Evolutionary conservation across 2,113 vertebrate species (phyloP).

Genomic region (Myrmophylax atrothorax): DNA sequence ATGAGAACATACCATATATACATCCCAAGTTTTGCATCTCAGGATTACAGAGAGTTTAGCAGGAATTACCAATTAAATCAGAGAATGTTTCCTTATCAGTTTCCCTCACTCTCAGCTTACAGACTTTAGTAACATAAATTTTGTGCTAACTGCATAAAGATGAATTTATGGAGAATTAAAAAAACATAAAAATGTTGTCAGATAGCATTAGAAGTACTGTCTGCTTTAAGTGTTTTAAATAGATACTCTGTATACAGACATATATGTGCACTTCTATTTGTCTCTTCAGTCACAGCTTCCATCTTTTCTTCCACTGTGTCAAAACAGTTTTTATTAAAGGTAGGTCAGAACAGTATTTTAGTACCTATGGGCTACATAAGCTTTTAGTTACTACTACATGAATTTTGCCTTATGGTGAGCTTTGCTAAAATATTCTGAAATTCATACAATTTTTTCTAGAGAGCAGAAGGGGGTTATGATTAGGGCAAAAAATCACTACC

Average conservation of each 20-base stretch:
- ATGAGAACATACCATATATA: not conserved
- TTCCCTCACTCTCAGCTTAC: not conserved
- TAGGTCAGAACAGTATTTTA: not conserved
- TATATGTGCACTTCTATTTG: not conserved
- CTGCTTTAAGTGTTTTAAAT: not conserved
- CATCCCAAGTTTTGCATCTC: not conserved
- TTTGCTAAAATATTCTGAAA: not conserved
- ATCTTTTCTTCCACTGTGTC: not conserved
- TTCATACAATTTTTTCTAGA: not conserved
- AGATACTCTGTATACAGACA: not conserved
- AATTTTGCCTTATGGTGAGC: not conserved
- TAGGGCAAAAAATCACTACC: not conserved
- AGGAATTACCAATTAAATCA: not conserved
- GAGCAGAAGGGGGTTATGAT: not conserved
- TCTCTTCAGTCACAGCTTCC: not conserved
- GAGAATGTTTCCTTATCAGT: not conserved
- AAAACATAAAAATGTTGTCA: not conserved
- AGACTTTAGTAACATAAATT: not conserved
- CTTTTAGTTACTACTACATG: not conserved
- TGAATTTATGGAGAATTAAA: not conserved
- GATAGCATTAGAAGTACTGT: not conserved
- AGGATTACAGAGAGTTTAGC: not conserved
- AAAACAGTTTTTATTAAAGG: not conserved
- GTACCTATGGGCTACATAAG: not conserved
- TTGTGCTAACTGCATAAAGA: not conserved